Conservation (phyloP, 2,797 vertebrate species). For the Phoxinus dragarum region DNA sequence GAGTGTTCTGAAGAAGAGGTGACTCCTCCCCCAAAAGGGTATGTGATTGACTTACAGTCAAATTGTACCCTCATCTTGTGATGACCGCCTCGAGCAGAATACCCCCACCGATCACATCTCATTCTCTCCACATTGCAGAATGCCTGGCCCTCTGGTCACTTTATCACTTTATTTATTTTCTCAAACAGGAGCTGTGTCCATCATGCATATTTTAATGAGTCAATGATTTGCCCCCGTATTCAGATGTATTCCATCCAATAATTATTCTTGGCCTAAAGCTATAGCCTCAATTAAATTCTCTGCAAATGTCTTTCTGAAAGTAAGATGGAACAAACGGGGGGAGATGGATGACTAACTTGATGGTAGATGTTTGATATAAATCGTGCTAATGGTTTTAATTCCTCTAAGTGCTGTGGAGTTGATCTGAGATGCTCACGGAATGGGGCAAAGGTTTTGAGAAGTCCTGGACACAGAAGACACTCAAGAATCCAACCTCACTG, state of each 20-base stretch:
- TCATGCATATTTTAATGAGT: slow-evolving; percentile 69
- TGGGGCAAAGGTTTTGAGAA: slow-evolving; percentile 19
- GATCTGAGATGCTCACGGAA: slow-evolving; percentile 24
- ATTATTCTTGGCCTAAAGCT: slow-evolving; percentile 71
- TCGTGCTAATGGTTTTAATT: slow-evolving; percentile 76
- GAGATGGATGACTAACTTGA: slow-evolving; percentile 65
- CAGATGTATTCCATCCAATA: slow-evolving; percentile 66
- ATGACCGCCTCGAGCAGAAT: slow-evolving; percentile 22
- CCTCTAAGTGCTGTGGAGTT: slow-evolving; percentile 64
- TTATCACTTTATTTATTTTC: slow-evolving; percentile 50
- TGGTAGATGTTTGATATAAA: slow-evolving; percentile 75
- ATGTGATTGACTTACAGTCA: slow-evolving; percentile 29
- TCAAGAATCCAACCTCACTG: background rate
- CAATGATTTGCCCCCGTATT: slow-evolving; percentile 64
- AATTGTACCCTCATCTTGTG: slow-evolving; percentile 8
- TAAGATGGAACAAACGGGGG: slow-evolving; percentile 39
- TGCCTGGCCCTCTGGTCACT: slow-evolving; percentile 30
- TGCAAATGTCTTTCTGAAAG: slow-evolving; percentile 60
- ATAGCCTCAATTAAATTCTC: slow-evolving; percentile 71
- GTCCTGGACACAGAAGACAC: slow-evolving; percentile 14
- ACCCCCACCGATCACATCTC: slow-evolving; percentile 62
- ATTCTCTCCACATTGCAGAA: slow-evolving; percentile 62
- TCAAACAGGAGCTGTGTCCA: slow-evolving; percentile 8
- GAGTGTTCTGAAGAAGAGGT: slow-evolving; percentile 10
- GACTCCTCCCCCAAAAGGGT: slow-evolving; percentile 13